Evolutionary conservation across 2,888 invertebrate species (phyloP), one percentile per base, ranked within the genome.

Genomic region (Polydrusus pterygomalis): DNA sequence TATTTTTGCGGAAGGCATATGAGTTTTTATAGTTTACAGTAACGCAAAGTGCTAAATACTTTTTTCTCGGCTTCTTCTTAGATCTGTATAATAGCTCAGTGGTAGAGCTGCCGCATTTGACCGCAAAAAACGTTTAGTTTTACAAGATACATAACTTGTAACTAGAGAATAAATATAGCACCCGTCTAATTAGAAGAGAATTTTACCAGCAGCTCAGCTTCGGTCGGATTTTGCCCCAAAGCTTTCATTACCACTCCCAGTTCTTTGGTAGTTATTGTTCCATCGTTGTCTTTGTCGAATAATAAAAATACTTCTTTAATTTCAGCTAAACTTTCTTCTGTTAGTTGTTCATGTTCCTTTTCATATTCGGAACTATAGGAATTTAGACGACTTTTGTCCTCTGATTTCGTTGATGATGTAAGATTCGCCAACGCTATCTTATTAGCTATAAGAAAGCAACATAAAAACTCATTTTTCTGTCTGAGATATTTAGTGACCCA

Each of bases 181-280:
- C 25, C 25, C 25, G 2, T 5, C 25, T 25, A 25, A 25, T 25
- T 25, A 25, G 5, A 25, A 25, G 5, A 25, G 3, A 17, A 8
- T 6, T 47, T 70, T 63, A 74, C 77, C 49, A 73, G 20, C 15
- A 79, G 34, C 51, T 79, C 77, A 30, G 77, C 79, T 60, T 79
- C 79, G 18, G 77, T 79, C 18, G 77, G 77, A 70, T 73, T 75
- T 63, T 77, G 77, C 8, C 79, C 79, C 64, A 79, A 54, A 34
- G 77, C 70, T 58, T 70, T 77, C 77, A 79, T 68, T 5, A 75
- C 79, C 1, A 17, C 25, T 11, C 75, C 77, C 34, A 77, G 56
- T 62, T 79, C 79, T 47, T 79, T 77, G 1, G 70, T 75, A 13
- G 73, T 75, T 40, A 77, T 79, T 1, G 68, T 74, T 5, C 79